Conservation (phyloP, 2,113 vertebrate species). For the Notarius lentiginosus region DNA sequence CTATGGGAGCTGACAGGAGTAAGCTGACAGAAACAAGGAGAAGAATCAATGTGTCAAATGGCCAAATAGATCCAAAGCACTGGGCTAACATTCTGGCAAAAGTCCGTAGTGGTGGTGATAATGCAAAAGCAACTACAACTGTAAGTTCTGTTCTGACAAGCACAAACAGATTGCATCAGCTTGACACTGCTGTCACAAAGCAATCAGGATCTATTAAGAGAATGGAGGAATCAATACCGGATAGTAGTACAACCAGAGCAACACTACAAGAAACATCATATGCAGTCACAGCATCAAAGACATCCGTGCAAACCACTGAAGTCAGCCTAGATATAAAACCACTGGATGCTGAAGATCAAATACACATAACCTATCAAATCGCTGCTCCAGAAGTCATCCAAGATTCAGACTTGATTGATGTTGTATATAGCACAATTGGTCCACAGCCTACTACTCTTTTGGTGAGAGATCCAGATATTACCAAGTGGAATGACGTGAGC, state of each 20-base stretch:
- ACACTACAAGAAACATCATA: constrained; percentile 15
- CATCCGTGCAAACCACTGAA: background rate
- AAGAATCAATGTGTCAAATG: constrained; percentile 76
- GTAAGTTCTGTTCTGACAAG: constrained; percentile 46
- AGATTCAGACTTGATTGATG: constrained; percentile 51
- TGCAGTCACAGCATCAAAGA: background rate
- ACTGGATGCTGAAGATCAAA: constrained; percentile 38
- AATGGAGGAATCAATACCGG: constrained; percentile 66
- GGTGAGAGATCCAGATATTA: constrained; percentile 52
- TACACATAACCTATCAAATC: constrained; percentile 48
- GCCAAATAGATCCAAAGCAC: constrained; percentile 83
- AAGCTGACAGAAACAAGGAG: constrained; percentile 73
- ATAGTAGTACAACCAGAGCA: constrained; percentile 30
- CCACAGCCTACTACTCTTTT: constrained; percentile 46
- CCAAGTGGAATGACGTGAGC: constrained; percentile 41
- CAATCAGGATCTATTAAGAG: constrained; percentile 31
- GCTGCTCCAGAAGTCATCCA: constrained; percentile 42
- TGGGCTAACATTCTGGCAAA: constrained; percentile 90
- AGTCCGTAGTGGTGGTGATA: constrained; percentile 75
- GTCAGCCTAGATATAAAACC: constrained; percentile 43
- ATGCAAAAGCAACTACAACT: constrained; percentile 60
- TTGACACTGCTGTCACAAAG: constrained; percentile 15
- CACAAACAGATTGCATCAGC: constrained; percentile 44
- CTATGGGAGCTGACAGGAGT: constrained; percentile 69
- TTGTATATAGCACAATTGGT: constrained; percentile 63